phyloP scores from a whole-genome alignment of 2,888 invertebrate genomes.

The Drosophila subsilvestris region DNA sequence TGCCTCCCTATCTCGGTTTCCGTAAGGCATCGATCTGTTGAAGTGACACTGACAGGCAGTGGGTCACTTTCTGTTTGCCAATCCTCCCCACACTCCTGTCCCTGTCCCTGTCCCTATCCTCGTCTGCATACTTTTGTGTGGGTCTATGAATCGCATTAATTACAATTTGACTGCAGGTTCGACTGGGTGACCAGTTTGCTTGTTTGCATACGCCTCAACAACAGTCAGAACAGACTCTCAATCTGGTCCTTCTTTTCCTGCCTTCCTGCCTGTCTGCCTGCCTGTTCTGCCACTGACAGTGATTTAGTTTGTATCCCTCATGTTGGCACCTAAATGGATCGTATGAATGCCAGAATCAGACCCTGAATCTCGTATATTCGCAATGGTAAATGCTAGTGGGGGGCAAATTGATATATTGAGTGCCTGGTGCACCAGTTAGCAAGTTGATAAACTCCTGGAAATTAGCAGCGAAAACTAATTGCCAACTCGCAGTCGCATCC shows the following conservation, averaged over 20 bases:
- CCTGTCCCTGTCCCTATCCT: neutral
- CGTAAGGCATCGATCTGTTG: neutral
- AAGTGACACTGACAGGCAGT: constrained; percentile 37
- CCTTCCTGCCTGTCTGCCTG: neutral
- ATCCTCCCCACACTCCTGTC: constrained; percentile 11
- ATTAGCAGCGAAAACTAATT: constrained; percentile 50
- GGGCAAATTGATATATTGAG: constrained; percentile 1
- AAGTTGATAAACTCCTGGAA: constrained; percentile 35
- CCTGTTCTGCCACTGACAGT: constrained; percentile 42
- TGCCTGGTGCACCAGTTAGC: constrained; percentile 25
- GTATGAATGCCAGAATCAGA: constrained; percentile 35
- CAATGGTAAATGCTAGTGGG: neutral
- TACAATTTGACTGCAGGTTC: constrained; percentile 64
- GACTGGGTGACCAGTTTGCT: constrained; percentile 3
- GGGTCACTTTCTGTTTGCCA: constrained; percentile 51
- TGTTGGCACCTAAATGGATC: constrained; percentile 19
- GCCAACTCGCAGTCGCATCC: constrained; percentile 34
- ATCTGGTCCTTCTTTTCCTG: constrained; percentile 15
- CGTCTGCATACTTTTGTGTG: constrained; percentile 46
- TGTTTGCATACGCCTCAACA: constrained; percentile 4
- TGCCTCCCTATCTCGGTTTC: constrained; percentile 7
- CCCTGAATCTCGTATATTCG: constrained; percentile 9
- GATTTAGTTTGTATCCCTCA: constrained; percentile 49
- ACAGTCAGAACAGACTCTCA: neutral
- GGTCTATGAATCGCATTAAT: constrained; percentile 70